Percentiles rank a stretch among this genome's conserved stretches.
Evolutionary conservation across 1,140 invertebrate genomes (phyloP).

Genomic region (Ips typographus): DNA sequence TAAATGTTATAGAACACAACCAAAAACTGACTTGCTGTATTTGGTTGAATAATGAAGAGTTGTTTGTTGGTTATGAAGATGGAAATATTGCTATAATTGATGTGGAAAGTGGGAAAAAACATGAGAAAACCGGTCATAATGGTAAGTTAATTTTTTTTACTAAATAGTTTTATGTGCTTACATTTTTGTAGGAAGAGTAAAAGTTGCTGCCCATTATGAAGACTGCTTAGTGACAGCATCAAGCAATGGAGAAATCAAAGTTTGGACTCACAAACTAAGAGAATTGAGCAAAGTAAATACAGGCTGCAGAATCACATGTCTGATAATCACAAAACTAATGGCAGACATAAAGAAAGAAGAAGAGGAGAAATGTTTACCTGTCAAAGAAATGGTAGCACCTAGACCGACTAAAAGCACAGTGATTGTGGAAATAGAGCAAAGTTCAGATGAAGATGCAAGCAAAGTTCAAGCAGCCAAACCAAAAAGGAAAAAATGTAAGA

Average conservation of each 20-base stretch:
- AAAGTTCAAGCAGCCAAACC: background rate
- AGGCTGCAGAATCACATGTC: constrained; percentile 63
- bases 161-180: background rate
- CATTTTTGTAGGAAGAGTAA: constrained; percentile 58
- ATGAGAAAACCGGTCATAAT: constrained; percentile 62
- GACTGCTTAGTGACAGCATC: constrained; percentile 59
- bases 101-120: constrained; percentile 48
- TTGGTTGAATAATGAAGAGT: constrained; percentile 62
- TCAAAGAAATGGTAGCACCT: constrained; percentile 21
- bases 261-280: constrained; percentile 65
- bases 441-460: constrained; percentile 23
- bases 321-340: constrained; percentile 52
- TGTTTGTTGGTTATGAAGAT: constrained; percentile 71
- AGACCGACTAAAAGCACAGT: constrained; percentile 30
- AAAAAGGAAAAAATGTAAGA: background rate
- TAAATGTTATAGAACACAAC: constrained; percentile 60
- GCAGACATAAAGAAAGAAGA: constrained; percentile 40
- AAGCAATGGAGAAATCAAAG: constrained; percentile 76
- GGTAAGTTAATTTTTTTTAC: constrained; percentile 21
- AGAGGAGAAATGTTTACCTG: constrained; percentile 21
- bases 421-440: constrained; percentile 34
- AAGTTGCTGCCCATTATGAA: constrained; percentile 60
- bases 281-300: constrained; percentile 57
- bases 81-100: constrained; percentile 60
- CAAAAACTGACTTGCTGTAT: constrained; percentile 64